Percentiles rank a stretch among this genome's conserved stretches.
Evolutionary conservation across 2,888 invertebrate genomes (phyloP).

Genomic region (Gisinianus flammeolus): DNA sequence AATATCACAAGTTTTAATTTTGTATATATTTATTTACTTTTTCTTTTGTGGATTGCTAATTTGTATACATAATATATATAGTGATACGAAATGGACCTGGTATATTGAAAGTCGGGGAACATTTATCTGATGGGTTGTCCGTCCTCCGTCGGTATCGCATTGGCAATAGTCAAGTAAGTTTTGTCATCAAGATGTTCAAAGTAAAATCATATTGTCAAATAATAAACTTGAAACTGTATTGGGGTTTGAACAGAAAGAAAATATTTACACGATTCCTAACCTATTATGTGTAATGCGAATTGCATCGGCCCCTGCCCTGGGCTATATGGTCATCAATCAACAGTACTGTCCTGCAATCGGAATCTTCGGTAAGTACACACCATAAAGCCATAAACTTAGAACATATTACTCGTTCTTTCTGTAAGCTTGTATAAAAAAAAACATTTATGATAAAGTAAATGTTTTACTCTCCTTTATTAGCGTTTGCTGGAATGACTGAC

Average conservation of each 20-base stretch:
- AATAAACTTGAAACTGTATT: neutral
- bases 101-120: conserved; percentile 79
- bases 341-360: conserved; percentile 79
- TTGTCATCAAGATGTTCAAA: neutral
- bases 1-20: too few relatives aligned
- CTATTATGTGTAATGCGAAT: conserved; percentile 85
- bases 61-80: too few relatives aligned
- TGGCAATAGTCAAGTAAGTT: conserved; percentile 36
- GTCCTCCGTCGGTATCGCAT: conserved; percentile 35
- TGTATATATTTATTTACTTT: too few relatives aligned
- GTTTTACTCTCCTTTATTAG: too few relatives aligned
- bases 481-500: conserved; percentile 89
- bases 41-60: too few relatives aligned
- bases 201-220: neutral
- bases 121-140: conserved; percentile 89
- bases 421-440: too few relatives aligned
- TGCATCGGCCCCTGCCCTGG: conserved; percentile 83
- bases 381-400: too few relatives aligned
- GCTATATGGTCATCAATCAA: conserved; percentile 83
- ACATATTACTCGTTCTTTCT: too few relatives aligned
- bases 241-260: too few relatives aligned
- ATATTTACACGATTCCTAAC: conserved; percentile 93
- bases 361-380: too few relatives aligned
- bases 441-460: too few relatives aligned
- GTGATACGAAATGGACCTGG: conserved; percentile 80